Percentiles rank a stretch among this genome's conserved stretches.
Evolutionary conservation across 1,140 invertebrate genomes (phyloP).

Genomic region (Drosophila grimshawi): DNA sequence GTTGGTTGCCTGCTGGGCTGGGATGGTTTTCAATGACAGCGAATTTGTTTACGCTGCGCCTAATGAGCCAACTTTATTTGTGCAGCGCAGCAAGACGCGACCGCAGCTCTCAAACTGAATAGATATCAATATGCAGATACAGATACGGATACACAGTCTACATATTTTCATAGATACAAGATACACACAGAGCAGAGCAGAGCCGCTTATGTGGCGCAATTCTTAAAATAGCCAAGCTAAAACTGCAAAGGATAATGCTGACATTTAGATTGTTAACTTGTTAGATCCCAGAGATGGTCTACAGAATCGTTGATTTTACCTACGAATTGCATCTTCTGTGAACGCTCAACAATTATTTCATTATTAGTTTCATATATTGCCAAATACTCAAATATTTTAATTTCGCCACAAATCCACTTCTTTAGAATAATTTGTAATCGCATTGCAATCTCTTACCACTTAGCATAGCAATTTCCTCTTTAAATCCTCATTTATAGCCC

Average conservation of each 20-base stretch:
- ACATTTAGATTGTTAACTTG: neutral
- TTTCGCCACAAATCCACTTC: neutral
- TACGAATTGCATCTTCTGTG: too few relatives aligned
- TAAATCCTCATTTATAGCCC: slow-evolving; percentile 34
- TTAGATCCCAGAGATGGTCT: too few relatives aligned
- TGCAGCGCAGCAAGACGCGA: slow-evolving; percentile 66
- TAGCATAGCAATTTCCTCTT: slow-evolving; percentile 52
- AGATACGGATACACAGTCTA: slow-evolving; percentile 7
- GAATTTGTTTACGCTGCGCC: slow-evolving; percentile 75
- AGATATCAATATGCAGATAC: slow-evolving; percentile 4
- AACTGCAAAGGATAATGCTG: neutral
- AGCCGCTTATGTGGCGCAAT: neutral
- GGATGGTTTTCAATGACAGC: slow-evolving; percentile 46
- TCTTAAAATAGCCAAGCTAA: neutral
- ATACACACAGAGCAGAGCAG: neutral
- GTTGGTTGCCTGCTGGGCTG: slow-evolving; percentile 20
- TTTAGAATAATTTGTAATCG: slow-evolving; percentile 69
- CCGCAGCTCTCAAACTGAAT: slow-evolving; percentile 38
- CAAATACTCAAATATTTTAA: too few relatives aligned
- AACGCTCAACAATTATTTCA: neutral
- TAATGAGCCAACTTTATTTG: slow-evolving; percentile 68
- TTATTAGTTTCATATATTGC: neutral
- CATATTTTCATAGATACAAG: slow-evolving; percentile 2
- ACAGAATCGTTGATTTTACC: too few relatives aligned
- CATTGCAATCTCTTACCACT: slow-evolving; percentile 53